These are phyloP conservation scores for Xylocopa sonorina DNA, from an alignment of 1,140 invertebrate genomes.

Conservation along the genomic window DNA sequence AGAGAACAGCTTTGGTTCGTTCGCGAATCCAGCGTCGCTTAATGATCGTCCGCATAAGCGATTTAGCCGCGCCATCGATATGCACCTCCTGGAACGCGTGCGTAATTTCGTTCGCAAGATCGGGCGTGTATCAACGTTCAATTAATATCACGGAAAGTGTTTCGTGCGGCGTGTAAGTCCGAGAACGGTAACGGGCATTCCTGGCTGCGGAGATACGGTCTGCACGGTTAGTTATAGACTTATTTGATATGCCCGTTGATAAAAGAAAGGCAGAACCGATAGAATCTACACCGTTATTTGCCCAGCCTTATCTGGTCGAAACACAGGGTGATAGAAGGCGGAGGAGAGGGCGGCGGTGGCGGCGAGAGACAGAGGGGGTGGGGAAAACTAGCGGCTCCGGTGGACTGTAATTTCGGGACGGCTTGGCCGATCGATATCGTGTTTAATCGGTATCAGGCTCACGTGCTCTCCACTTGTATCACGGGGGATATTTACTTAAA, in stretches of 20 bases:
- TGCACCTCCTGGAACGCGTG: too few species aligned
- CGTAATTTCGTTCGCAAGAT: constrained; percentile 23
- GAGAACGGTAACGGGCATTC: constrained; percentile 13
- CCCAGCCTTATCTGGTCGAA: constrained; percentile 61
- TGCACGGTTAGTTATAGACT: constrained; percentile 63
- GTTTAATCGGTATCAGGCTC: constrained; percentile 64
- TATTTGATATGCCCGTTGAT: constrained; percentile 68
- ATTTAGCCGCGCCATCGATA: too few species aligned
- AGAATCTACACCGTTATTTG: constrained; percentile 68
- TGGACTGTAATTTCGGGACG: constrained; percentile 63
- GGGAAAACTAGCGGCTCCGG: constrained; percentile 17
- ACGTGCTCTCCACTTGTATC: constrained; percentile 56
- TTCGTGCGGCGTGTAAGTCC: constrained; percentile 44
- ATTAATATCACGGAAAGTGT: constrained; percentile 63
- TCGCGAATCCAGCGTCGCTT: too few species aligned
- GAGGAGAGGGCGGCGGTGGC: too few species aligned
- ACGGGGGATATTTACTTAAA: constrained; percentile 66
- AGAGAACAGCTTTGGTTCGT: too few species aligned
- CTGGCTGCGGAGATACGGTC: constrained; percentile 39
- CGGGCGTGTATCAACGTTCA: constrained; percentile 11
- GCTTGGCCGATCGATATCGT: constrained; percentile 61
- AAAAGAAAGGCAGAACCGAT: constrained; percentile 63
- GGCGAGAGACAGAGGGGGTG: too few species aligned
- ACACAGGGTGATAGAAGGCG: background rate
- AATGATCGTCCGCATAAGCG: constrained; percentile 3